Base-by-base conservation (phyloP, 2,113 vertebrate genomes). In the Hipposideros armiger region DNA sequence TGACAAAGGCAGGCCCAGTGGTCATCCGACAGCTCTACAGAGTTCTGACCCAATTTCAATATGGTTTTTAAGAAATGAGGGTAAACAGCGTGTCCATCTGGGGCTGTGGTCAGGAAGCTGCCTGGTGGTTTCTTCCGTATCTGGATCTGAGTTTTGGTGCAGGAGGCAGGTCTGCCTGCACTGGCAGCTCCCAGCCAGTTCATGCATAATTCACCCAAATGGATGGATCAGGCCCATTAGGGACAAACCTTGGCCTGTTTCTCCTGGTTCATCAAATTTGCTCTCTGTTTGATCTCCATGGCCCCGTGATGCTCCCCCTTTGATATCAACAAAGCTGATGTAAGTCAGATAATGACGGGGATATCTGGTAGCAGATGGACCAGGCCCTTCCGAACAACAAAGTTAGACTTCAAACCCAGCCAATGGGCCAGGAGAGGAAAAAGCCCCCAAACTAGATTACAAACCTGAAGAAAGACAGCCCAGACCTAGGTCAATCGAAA, bases 231-330 rank as follows among this genome's bases (percentile, higher is more conserved):
- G 84, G 60, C 67, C 40, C 32, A 11, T 54, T 3, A 74, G 73
- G 67, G 88, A 60, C 88, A 95, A 17, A 82, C 67, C 64, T 11
- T 72, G 92, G 85, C 82, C 64, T n/a, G 40, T 11, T 88, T 73
- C 30, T 67, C 32, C 36, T 2, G 66, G 72, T 87, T 87, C 78
- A 36, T 64, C 73, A 93, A 19, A 87, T 93, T 81, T 72, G 47
- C 67, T 91, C 30, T 67, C n/a, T 64, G 72, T 83, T 93, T 97
- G 95, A 95, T 96, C 95, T 94, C 88, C 17, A 11, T 42, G 78
- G 69, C 66, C 85, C 91, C 73, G 16, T 58, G 69, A 94, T 56
- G 67, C 52, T 74, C 52, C 11, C n/a, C 10, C 91, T 85, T 95
- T 92, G 94, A 87, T 74, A 89, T 26, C 13, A 10, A 45, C 0